Evolutionary conservation across 2,888 invertebrate genomes (phyloP).

Genomic region (Sinotaia quadrata): DNA sequence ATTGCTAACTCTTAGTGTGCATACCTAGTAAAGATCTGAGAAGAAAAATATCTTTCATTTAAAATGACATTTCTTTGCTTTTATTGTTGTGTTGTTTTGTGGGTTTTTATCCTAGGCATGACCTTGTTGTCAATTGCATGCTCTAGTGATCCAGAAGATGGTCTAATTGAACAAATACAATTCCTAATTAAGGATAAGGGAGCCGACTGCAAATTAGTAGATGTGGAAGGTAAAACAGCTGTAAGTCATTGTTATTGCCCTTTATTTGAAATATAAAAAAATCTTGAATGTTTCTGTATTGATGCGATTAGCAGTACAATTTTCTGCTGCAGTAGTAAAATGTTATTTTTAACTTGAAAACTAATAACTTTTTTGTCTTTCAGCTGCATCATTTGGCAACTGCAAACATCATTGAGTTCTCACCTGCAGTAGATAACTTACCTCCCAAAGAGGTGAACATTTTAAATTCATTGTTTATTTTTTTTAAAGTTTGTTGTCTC

Average conservation of each 20-base stretch:
- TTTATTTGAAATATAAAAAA: no score
- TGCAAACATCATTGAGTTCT: background rate
- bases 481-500: background rate
- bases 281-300: no score
- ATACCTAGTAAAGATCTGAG: no score
- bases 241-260: slow-evolving; percentile 62
- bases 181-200: slow-evolving; percentile 69
- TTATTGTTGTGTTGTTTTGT: background rate
- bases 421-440: background rate
- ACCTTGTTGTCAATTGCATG: slow-evolving; percentile 39
- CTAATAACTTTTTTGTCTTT: no score
- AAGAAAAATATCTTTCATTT: no score
- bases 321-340: no score
- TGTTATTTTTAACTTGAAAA: no score
- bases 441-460: background rate
- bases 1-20: no score
- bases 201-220: slow-evolving; percentile 64
- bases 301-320: no score
- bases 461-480: background rate
- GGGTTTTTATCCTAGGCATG: no score
- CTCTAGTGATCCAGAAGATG: slow-evolving; percentile 32
- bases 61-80: background rate
- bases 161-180: slow-evolving; percentile 61
- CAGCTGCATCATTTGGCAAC: slow-evolving; percentile 21
- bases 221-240: slow-evolving; percentile 65